Evolutionary conservation across 64 coral and sea anemone species (phyloP), one percentile per base, ranked within the genome.

Genomic region (Porites lutea): DNA sequence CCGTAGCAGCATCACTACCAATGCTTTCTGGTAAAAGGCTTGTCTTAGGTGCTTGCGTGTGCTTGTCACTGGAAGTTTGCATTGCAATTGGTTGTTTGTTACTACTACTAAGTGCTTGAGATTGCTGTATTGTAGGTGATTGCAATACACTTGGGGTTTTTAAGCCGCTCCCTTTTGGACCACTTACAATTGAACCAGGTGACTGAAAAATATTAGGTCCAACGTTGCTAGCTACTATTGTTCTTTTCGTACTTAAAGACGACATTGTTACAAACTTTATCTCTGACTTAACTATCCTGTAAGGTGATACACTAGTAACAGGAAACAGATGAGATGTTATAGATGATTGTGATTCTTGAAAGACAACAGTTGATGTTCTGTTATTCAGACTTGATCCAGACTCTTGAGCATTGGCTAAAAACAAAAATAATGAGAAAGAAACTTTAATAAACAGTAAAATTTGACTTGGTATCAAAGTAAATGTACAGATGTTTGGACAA

Each of bases 401-500:
- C 63, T 27, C 81, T n/a, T 52, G 81, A 4, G 62, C 62, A 67
- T 8, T 68, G 46, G 51, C 81, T 68, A 69, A 84, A 68, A 67
- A 80, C 0, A 15, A 12, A 65, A 16, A 61, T 47, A 51, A 60
- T 8, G 21, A 43, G 21, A 47, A 13, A 14, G 19, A 52, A 19
- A 61, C 3, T 27, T 27, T 63, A 0, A 8, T 5, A 61, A 14
- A 74, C 71, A 6, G 14, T 10, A 48, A 74, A 14, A 13, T 74
- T 55, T 55, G 11, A 55, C 5, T 55, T 55, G 5, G 53, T 5
- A 37, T 37, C 27, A 57, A 57, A 57, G 12, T 9, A 57, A 57
- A 57, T 57, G 7, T 57, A 1, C 54, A 7, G 3, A 9, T 9
- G 54, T 37, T 37, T 37, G 27, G 27, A 37, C 27, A 37, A 37